These are phyloP conservation scores for Nerophis lumbriciformis DNA, from an alignment of 2,113 vertebrate species.

Conservation along the genomic window DNA sequence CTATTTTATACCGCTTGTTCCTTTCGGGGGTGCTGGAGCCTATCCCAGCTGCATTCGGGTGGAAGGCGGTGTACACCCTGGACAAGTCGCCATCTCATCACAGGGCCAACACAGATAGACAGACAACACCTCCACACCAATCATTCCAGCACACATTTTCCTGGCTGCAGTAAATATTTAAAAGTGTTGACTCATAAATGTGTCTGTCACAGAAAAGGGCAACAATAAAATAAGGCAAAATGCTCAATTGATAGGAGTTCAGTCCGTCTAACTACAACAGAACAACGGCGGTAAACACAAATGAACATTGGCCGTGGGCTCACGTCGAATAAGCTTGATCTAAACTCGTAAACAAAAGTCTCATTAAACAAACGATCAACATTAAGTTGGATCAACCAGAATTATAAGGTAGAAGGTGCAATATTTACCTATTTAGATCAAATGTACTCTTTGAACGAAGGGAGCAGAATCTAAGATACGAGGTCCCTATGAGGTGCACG, in stretches of 20 bases:
- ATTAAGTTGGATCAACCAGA: fast-evolving
- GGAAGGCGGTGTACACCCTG: too few species aligned
- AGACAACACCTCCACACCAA: too few species aligned
- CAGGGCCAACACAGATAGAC: too few species aligned
- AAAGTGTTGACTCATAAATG: too few species aligned
- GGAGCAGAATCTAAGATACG: not conserved
- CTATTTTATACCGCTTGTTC: too few species aligned
- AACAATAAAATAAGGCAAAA: not conserved
- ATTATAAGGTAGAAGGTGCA: not conserved
- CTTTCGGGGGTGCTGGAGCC: too few species aligned
- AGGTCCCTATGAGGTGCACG: conserved; percentile 10
- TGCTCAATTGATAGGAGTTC: not conserved
- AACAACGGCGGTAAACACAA: not conserved
- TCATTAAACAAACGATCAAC: not conserved
- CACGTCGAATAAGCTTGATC: not conserved
- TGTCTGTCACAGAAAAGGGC: not conserved
- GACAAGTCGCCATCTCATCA: too few species aligned
- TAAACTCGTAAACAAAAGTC: not conserved
- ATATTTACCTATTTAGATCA: conserved; percentile 15
- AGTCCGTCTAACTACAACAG: not conserved
- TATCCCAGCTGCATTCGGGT: too few species aligned
- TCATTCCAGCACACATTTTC: too few species aligned
- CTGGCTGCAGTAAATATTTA: too few species aligned
- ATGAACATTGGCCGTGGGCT: not conserved
- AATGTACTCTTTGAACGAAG: not conserved